These are phyloP conservation scores for Coreoperca whiteheadi DNA, from an alignment of 2,113 vertebrate species.

Conservation along the genomic window DNA sequence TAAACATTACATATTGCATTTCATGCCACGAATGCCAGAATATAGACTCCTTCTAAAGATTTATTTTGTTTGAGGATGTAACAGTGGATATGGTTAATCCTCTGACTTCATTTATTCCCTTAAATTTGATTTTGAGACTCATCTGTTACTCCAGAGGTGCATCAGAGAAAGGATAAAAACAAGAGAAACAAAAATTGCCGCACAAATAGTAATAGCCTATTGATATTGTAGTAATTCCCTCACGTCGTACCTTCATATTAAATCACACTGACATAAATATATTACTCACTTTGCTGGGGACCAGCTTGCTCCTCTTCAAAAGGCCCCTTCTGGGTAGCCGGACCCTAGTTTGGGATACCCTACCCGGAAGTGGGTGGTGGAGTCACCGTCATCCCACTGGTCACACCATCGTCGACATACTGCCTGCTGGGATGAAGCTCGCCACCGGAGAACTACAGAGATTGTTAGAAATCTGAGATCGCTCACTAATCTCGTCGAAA, in stretches of 20 bases:
- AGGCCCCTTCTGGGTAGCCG: conserved; percentile 36
- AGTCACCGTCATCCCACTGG: conserved; percentile 74
- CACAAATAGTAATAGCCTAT: not conserved
- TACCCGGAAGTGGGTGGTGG: conserved; percentile 84
- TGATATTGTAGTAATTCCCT: not conserved
- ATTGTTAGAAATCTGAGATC: conserved; percentile 54
- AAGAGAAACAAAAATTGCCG: not conserved
- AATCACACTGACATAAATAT: not conserved
- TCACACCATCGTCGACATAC: conserved; percentile 75
- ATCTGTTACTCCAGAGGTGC: not conserved
- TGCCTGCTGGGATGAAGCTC: conserved; percentile 83
- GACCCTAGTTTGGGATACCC: conserved; percentile 48
- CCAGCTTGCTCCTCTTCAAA: not conserved
- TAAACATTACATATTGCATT: not conserved
- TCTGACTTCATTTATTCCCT: not conserved
- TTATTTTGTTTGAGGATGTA: not conserved
- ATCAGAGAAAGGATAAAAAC: not conserved
- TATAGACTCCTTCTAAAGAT: not conserved
- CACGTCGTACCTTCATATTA: not conserved
- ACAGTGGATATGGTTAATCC: not conserved
- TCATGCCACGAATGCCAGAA: too few species aligned
- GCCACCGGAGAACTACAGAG: conserved; percentile 54
- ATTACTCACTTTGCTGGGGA: not conserved
- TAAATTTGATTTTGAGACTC: not conserved
- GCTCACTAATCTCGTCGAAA: conserved; percentile 3